phyloP scores from a whole-genome alignment of 1,140 invertebrate species.

The Nephila pilipes region DNA sequence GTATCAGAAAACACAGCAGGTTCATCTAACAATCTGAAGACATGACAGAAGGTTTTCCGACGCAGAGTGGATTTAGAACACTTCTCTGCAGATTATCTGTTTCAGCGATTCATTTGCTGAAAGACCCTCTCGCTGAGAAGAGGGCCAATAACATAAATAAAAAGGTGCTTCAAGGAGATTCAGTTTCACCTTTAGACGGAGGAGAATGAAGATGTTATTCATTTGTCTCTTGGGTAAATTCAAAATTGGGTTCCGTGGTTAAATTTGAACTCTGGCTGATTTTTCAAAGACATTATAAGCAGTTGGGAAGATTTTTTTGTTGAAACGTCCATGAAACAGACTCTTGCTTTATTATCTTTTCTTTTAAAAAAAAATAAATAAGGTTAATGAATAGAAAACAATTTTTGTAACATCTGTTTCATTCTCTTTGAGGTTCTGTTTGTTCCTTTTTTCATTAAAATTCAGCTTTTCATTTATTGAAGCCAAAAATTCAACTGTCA shows the following conservation, averaged over 20 bases:
- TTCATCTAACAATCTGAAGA: constrained; percentile 42
- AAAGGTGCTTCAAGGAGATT: constrained; percentile 1
- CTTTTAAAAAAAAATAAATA: too few relatives aligned
- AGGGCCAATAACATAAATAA: constrained; percentile 27
- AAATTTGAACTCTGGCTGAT: constrained; percentile 42
- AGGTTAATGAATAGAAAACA: too few relatives aligned
- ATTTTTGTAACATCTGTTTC: too few relatives aligned
- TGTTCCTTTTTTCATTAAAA: too few relatives aligned
- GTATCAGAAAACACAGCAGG: constrained; percentile 32
- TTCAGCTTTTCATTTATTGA: too few relatives aligned
- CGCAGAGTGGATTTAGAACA: constrained; percentile 43
- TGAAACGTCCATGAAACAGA: background rate
- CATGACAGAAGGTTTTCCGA: background rate
- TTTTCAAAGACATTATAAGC: background rate
- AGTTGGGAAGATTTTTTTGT: background rate
- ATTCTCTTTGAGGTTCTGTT: too few relatives aligned
- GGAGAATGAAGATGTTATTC: constrained; percentile 35
- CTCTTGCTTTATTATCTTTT: background rate
- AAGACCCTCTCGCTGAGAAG: constrained; percentile 5
- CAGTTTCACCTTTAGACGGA: constrained; percentile 42
- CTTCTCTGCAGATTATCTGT: constrained; percentile 15
- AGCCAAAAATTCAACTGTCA: too few relatives aligned
- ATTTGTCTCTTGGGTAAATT: background rate
- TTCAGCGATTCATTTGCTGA: constrained; percentile 9
- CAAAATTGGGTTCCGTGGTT: background rate